Conservation (phyloP, 2,113 vertebrate genomes). For the Cinclus mexicanus region DNA sequence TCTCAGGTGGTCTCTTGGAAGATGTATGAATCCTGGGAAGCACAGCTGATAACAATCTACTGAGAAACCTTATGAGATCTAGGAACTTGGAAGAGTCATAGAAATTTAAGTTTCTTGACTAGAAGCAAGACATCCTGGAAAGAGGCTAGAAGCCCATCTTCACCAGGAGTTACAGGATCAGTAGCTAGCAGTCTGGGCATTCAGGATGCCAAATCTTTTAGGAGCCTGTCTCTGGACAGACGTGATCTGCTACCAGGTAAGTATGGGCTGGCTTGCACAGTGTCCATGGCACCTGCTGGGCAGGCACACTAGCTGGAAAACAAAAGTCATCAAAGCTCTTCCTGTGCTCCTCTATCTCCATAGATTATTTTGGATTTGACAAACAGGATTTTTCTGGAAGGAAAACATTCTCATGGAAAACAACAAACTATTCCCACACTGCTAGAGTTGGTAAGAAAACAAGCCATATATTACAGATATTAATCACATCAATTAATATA, state of each 20-base stretch:
- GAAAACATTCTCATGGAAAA: not conserved
- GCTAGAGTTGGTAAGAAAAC: conserved; percentile 12
- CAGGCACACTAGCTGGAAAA: not conserved
- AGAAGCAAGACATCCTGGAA: not conserved
- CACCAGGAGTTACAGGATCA: not conserved
- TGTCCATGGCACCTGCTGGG: not conserved
- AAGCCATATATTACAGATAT: conserved; percentile 31
- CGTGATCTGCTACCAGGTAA: not conserved
- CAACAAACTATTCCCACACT: not conserved
- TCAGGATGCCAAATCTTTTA: not conserved
- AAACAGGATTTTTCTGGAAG: not conserved
- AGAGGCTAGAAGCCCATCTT: not conserved
- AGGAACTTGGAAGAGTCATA: not conserved
- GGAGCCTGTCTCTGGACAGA: not conserved
- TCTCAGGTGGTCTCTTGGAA: not conserved
- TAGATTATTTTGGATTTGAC: not conserved
- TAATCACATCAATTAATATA: conserved; percentile 36
- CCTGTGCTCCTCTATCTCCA: not conserved
- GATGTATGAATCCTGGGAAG: not conserved
- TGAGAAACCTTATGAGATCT: not conserved
- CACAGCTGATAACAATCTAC: accelerated
- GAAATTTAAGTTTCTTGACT: not conserved
- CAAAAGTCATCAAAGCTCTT: not conserved
- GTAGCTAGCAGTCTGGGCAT: not conserved
- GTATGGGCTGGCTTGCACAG: not conserved